These are phyloP conservation scores for Parotocinclus haroldoi DNA, from an alignment of 2,797 vertebrate genomes.

Conservation along the genomic window DNA sequence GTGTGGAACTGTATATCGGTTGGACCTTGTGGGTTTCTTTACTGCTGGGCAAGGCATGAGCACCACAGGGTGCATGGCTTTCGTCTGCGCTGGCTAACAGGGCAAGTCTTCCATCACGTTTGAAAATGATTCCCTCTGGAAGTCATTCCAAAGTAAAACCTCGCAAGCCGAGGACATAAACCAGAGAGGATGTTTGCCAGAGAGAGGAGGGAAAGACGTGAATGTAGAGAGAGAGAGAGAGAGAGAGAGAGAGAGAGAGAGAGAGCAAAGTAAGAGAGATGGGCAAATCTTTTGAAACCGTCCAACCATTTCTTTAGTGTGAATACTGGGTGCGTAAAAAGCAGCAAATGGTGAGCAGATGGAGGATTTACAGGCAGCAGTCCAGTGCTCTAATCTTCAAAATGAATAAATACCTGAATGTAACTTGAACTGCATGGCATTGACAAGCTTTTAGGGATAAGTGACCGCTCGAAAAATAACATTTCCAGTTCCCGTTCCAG, in stretches of 20 bases:
- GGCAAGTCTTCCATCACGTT: slow-evolving; percentile 14
- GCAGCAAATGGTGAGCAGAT: slow-evolving; percentile 71
- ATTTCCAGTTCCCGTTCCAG: slow-evolving; percentile 1
- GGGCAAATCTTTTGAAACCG: slow-evolving; percentile 51
- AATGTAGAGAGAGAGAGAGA: slow-evolving; percentile 2
- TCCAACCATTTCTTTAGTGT: slow-evolving; percentile 57
- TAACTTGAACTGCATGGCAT: slow-evolving; percentile 57
- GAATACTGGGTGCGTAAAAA: slow-evolving; percentile 54
- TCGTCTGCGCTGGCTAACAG: slow-evolving; percentile 22
- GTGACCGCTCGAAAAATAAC: not conserved
- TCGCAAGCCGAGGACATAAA: slow-evolving; percentile 23
- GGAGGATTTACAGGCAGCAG: slow-evolving; percentile 62
- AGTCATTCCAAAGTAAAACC: slow-evolving; percentile 36
- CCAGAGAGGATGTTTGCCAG: slow-evolving; percentile 24
- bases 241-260: slow-evolving; percentile 10
- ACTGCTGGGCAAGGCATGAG: slow-evolving; percentile 4
- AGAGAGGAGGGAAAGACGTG: not conserved
- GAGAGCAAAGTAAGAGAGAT: slow-evolving; percentile 29
- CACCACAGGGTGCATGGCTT: slow-evolving; percentile 7
- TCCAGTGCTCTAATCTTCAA: slow-evolving; percentile 63
- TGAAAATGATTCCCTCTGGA: slow-evolving; percentile 24
- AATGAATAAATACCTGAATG: slow-evolving; percentile 68
- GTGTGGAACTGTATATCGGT: not conserved
- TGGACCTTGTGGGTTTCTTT: not conserved
- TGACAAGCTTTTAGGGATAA: slow-evolving; percentile 37